phyloP scores from a whole-genome alignment of 2,888 invertebrate genomes.

The Caenorhabditis doughertyi region DNA sequence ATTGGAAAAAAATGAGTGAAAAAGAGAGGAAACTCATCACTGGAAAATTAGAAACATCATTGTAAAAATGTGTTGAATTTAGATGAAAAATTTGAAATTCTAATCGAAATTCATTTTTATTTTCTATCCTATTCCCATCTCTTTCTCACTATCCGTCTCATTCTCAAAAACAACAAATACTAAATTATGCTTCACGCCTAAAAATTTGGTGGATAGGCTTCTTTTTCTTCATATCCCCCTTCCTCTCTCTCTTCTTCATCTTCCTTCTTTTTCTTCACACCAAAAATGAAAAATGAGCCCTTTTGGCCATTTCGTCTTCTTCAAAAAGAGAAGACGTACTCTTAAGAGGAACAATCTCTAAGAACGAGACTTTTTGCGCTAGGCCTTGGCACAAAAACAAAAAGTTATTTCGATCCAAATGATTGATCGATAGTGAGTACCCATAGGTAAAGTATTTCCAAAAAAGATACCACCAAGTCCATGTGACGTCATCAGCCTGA shows the following conservation, averaged over 20 bases:
- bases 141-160: slow-evolving; percentile 9
- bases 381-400: too few species aligned
- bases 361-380: too few species aligned
- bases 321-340: slow-evolving; percentile 1
- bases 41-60: not conserved
- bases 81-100: slow-evolving; percentile 22
- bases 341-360: too few species aligned
- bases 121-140: slow-evolving; percentile 5
- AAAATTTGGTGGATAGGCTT: slow-evolving; percentile 40
- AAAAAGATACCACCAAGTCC: too few species aligned
- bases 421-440: too few species aligned
- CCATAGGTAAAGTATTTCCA: too few species aligned
- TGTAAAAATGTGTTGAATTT: not conserved
- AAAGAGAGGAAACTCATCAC: too few species aligned
- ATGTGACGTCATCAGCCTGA: too few species aligned
- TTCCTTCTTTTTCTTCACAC: slow-evolving; percentile 36
- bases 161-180: slow-evolving; percentile 48
- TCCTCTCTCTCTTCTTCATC: not conserved
- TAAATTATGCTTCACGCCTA: slow-evolving; percentile 46
- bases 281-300: slow-evolving; percentile 56
- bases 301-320: slow-evolving; percentile 1
- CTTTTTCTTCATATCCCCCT: not conserved
- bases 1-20: too few species aligned
- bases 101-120: slow-evolving; percentile 15
- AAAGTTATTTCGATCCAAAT: too few species aligned